Evolutionary conservation across 2,888 invertebrate species (phyloP).

Genomic region (Andrena minutula): DNA sequence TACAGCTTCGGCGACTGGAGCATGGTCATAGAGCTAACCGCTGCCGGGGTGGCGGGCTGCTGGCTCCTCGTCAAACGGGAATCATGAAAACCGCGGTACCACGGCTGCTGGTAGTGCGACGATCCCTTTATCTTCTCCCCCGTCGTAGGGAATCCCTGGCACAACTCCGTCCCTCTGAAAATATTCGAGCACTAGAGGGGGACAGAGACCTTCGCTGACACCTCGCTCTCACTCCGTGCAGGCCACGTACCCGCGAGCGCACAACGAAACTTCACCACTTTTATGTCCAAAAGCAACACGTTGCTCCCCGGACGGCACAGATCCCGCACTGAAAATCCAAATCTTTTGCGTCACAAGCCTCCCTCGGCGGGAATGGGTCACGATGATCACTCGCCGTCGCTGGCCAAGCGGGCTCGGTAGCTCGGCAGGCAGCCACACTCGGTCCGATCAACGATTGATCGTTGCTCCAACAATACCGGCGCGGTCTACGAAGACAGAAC

Average conservation of each 20-base stretch:
- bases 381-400: background rate
- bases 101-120: constrained; percentile 69
- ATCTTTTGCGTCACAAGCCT: background rate
- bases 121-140: constrained; percentile 66
- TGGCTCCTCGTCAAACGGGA: constrained; percentile 75
- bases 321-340: constrained; percentile 6
- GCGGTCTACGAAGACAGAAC: constrained; percentile 42
- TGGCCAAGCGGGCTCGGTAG: background rate
- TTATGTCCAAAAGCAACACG: no score
- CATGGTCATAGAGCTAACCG: constrained; percentile 82
- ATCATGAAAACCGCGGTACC: constrained; percentile 75
- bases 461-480: constrained; percentile 73
- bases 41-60: constrained; percentile 69
- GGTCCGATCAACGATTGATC: constrained; percentile 69
- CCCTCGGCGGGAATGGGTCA: background rate
- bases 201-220: background rate
- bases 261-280: background rate
- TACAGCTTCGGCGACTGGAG: constrained; percentile 84
- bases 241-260: background rate
- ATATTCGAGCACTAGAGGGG: background rate
- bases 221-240: background rate
- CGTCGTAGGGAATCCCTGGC: constrained; percentile 8
- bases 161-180: background rate
- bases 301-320: no score
- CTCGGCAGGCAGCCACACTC: background rate